Evolutionary conservation across 2,888 invertebrate species (phyloP), one percentile per base, ranked within the genome.

Genomic region (Erebia palarica): DNA sequence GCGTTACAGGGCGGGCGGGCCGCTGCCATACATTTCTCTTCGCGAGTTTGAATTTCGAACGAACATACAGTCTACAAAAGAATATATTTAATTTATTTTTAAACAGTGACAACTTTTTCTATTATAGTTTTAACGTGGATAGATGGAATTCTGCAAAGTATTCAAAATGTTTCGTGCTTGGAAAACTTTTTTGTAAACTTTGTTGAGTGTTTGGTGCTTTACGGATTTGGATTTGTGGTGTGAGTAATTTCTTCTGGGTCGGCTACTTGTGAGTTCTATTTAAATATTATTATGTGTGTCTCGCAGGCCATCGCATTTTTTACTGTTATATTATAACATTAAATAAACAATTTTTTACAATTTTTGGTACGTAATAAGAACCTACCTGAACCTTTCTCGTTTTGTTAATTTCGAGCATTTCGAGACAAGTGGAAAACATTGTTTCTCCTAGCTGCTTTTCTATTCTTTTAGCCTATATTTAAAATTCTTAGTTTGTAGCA

Each of bases 1-100:
- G 44, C 67, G 59, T 65, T 21, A 61, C 14, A 75, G 75, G 75
- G 73, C 77, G 77, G 70, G 68, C 75, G 69, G 53, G 53, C 69
- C 66, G 66, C 21, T 55, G 47, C 44, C 68, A 55, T 61, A 16
- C 65, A 55, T 42, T 11, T 55, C 36, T n/a, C 65, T 42, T 42
- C 55, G 65, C 16, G 36, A 65, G 57, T 71, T 71, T 58, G 55
- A 57, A 60, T 59, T 67, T 60, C 68, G 65, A 73, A 72, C 53
- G 27, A 21, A 47, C 47, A 3, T 47, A 11, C 47, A 36, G 7
- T 21, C 11, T 27, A 27, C 14, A 14, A 10, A 13, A 27, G 21
- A 27, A 10, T 18, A 47, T 18, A 61, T 47, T 61, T 21, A 13
- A 44, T 18, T 61, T 44, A 47, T 1, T 47, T 63, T 49, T 14